phyloP scores from a whole-genome alignment of 1,140 invertebrate genomes.

The Streblospio benedicti region DNA sequence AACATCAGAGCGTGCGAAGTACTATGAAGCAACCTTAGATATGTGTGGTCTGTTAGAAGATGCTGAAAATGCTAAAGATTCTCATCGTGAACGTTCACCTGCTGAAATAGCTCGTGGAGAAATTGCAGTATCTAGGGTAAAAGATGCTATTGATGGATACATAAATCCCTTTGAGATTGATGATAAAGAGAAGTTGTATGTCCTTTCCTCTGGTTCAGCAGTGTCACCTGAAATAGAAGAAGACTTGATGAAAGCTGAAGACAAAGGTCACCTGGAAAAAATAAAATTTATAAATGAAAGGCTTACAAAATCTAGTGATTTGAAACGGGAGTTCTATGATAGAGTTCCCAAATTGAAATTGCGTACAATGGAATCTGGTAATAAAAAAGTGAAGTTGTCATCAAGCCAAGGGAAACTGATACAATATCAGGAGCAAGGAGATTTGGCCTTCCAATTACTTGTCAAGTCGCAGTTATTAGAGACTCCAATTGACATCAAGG shows the following conservation, averaged over 20 bases:
- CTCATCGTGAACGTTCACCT: not conserved
- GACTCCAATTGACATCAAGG: not conserved
- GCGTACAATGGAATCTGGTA: not conserved
- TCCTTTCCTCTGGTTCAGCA: no score
- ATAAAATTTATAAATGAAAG: no score
- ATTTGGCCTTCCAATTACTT: not conserved
- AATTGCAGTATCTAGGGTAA: not conserved
- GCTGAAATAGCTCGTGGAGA: not conserved
- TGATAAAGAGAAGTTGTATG: no score
- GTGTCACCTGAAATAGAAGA: no score
- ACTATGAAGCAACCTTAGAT: not conserved
- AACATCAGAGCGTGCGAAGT: not conserved
- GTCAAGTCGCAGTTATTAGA: not conserved
- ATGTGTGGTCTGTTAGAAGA: not conserved
- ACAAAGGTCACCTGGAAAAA: no score
- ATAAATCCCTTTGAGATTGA: no score
- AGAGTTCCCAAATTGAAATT: not conserved
- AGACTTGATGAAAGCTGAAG: no score
- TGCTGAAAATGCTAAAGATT: not conserved
- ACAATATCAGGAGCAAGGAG: not conserved
- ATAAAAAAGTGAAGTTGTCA: not conserved
- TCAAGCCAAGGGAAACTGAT: not conserved
- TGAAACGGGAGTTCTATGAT: no score
- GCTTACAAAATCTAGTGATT: no score
- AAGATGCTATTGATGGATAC: no score